Base-by-base conservation (phyloP, 2,797 vertebrate genomes). In the Moxostoma hubbsi region DNA sequence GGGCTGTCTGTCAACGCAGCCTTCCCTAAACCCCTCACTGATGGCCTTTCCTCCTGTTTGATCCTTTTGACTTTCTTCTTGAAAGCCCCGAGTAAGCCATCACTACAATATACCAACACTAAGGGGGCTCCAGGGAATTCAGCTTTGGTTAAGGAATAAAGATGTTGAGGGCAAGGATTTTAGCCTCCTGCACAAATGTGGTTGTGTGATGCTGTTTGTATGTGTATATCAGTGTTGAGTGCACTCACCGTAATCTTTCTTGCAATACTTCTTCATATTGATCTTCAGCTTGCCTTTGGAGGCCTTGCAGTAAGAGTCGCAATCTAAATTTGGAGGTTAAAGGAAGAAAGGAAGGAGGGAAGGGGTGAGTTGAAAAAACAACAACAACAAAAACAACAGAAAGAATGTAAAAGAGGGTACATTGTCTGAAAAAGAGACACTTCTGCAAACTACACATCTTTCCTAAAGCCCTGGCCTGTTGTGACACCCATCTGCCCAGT, bases 181-280 rank as follows among this genome's bases (percentile, higher is more conserved):
- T 72, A 74, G 67, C 65, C 55, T 70, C 69, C 73, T 81, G 80
- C 54, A 47, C 67, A 57, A 77, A 75, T 76, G 68, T 9, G 18
- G 13, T 36, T 68, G 50, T 57, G 71, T 36, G 36, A 36, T 36
- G 36, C 36, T 36, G 36, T 36, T 36, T 36, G 36, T 61, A 16
- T 16, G 58, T 73, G 63, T 74, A 63, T 74, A 63, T 50, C 36
- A 47, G 16, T 61, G 18, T 67, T 4, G 8, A 53, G 73, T 61
- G 16, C 45, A 66, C 96, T 97, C 92, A 99, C 98, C 98, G 0
- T 99, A 99, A 92, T 98, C 98, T 87, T 99, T 99, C 92, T 98
- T 99, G 91, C 97, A 99, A 91, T 98, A 99, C 84, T 98, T 99
- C 91, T 98, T 98, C 97, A 99, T 98, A 94, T 98, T 99, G 92